Percentiles rank a stretch among this genome's conserved stretches.
These are phyloP conservation scores for Homarus gammarus DNA, from an alignment of 2,888 invertebrate species.

Conservation along the genomic window DNA sequence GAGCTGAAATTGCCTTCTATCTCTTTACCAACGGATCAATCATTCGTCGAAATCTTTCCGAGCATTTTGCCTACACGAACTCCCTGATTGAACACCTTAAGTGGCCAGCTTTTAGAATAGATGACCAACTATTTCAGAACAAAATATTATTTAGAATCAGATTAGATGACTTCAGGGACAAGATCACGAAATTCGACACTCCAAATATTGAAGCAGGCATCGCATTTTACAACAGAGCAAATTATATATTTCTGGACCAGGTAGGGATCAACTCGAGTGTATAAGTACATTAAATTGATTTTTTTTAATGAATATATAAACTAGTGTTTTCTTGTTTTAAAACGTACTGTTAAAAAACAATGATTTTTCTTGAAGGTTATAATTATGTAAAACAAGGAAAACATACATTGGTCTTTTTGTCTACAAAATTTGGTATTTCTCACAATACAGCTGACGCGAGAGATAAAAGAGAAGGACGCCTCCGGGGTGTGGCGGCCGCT, in stretches of 20 bases:
- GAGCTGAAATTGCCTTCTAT: constrained; percentile 79
- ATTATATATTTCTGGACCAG: constrained; percentile 78
- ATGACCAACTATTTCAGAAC: constrained; percentile 67
- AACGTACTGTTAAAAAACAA: no score
- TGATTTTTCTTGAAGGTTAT: background rate
- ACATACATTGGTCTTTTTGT: no score
- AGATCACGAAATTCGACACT: constrained; percentile 71
- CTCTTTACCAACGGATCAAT: constrained; percentile 77
- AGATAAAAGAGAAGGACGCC: constrained; percentile 72
- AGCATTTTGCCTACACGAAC: constrained; percentile 79
- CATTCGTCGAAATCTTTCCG: constrained; percentile 77
- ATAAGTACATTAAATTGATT: no score
- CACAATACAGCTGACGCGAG: constrained; percentile 56
- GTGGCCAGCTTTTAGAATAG: constrained; percentile 68
- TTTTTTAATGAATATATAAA: no score
- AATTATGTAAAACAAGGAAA: background rate
- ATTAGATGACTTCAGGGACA: constrained; percentile 71
- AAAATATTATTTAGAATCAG: constrained; percentile 72
- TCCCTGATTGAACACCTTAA: constrained; percentile 77
- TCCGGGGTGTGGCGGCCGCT: constrained; percentile 77
- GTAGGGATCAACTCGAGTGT: no score
- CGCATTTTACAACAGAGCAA: constrained; percentile 78
- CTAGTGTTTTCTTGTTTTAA: no score
- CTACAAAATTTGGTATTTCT: background rate
- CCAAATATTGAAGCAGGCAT: constrained; percentile 76